Conservation (phyloP, 2,888 invertebrate genomes). For the Pristionchus japonicus region DNA sequence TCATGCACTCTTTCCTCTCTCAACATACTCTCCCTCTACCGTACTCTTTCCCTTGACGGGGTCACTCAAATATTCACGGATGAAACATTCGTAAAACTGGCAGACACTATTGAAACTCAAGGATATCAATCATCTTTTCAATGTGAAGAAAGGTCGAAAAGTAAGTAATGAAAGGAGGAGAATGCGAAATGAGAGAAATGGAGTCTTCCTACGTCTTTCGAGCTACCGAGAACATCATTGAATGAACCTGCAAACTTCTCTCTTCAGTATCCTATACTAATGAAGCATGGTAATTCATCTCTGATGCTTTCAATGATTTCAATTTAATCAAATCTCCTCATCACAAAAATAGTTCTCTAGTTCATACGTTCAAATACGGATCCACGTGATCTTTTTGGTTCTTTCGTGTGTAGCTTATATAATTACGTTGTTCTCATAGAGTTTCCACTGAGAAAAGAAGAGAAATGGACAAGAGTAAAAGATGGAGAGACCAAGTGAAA, state of each 20-base stretch:
- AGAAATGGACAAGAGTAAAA: neutral
- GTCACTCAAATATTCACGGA: neutral
- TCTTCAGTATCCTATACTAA: neutral
- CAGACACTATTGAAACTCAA: neutral
- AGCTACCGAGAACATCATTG: neutral
- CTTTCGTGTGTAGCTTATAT: neutral
- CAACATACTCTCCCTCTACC: neutral
- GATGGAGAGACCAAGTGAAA: neutral
- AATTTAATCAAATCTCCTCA: neutral
- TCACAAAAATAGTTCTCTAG: neutral
- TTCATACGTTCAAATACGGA: neutral
- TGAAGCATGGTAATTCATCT: neutral
- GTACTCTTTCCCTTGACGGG: neutral
- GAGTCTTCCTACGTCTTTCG: neutral
- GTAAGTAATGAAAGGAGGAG: neutral
- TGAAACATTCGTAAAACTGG: neutral
- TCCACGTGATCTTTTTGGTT: neutral
- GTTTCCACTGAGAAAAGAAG: neutral
- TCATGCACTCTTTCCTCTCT: neutral
- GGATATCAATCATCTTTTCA: conserved; percentile 10
- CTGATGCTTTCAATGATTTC: neutral
- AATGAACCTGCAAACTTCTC: neutral
- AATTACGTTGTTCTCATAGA: neutral
- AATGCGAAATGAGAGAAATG: neutral
- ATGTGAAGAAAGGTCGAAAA: neutral